These are phyloP conservation scores for Machimus rusticus DNA, from an alignment of 2,888 invertebrate genomes.

Conservation along the genomic window DNA sequence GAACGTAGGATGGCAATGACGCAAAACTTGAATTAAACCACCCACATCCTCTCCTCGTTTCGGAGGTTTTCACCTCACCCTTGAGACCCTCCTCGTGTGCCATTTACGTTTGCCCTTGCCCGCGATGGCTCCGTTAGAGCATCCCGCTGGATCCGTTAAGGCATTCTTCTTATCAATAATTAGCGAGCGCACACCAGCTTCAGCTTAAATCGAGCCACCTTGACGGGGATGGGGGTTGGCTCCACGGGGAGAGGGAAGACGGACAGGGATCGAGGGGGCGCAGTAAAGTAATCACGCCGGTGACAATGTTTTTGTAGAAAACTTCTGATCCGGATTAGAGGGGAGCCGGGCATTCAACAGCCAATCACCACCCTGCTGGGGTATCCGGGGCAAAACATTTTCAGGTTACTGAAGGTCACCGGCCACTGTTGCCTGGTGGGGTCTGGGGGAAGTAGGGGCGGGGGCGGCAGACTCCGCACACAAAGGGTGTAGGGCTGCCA, in stretches of 20 bases:
- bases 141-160: not conserved
- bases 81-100: not conserved
- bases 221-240: not conserved
- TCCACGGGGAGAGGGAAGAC: too few relatives aligned
- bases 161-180: constrained; percentile 4
- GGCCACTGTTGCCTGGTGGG: constrained; percentile 3
- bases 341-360: not conserved
- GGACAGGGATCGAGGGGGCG: not conserved
- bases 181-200: not conserved
- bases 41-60: not conserved
- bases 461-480: not conserved
- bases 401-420: constrained; percentile 28
- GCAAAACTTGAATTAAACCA: constrained; percentile 30
- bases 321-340: not conserved
- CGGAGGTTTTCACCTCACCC: not conserved
- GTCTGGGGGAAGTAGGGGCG: not conserved
- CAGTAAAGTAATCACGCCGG: not conserved
- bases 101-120: constrained; percentile 3
- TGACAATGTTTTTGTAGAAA: not conserved
- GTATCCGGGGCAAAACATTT: not conserved
- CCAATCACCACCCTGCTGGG: not conserved
- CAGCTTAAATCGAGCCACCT: not conserved
- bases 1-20: constrained; percentile 37
- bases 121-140: constrained; percentile 13
- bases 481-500: not conserved